phyloP scores from a whole-genome alignment of 2,797 vertebrate species.

The Cynodonichthys magdalenae region DNA sequence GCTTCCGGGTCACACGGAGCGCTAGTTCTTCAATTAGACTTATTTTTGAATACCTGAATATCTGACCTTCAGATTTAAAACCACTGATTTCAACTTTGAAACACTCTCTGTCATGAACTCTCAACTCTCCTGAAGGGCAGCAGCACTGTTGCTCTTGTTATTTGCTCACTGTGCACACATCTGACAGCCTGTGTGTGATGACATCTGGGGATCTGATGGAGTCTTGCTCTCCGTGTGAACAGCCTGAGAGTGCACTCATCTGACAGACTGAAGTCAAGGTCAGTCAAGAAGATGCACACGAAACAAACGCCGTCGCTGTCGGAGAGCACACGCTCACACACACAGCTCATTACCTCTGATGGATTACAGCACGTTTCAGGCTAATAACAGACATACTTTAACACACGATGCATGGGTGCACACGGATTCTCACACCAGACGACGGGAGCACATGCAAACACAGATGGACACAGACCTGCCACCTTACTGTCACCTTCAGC shows the following conservation, averaged over 20 bases:
- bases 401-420: slow-evolving; percentile 44
- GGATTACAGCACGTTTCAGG: slow-evolving; percentile 64
- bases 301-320: slow-evolving; percentile 38
- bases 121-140: slow-evolving; percentile 27
- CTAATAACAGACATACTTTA: slow-evolving; percentile 62
- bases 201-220: slow-evolving; percentile 69
- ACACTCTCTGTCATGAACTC: slow-evolving; percentile 11
- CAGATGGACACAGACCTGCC: slow-evolving; percentile 60
- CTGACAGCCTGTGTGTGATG: slow-evolving; percentile 54
- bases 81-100: slow-evolving; percentile 45
- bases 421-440: slow-evolving; percentile 11
- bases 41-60: neutral
- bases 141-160: slow-evolving; percentile 36
- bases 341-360: slow-evolving; percentile 74
- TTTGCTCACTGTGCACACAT: slow-evolving; percentile 50
- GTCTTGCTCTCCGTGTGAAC: slow-evolving; percentile 57
- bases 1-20: no score
- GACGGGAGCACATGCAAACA: slow-evolving; percentile 36
- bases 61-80: neutral
- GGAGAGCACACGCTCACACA: slow-evolving; percentile 26
- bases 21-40: neutral
- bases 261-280: slow-evolving; percentile 73
- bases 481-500: slow-evolving; percentile 71
- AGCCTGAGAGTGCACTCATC: slow-evolving; percentile 38
- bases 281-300: slow-evolving; percentile 51